Evolutionary conservation across 2,113 vertebrate species (phyloP).

Genomic region (Neolamprologus brichardi): DNA sequence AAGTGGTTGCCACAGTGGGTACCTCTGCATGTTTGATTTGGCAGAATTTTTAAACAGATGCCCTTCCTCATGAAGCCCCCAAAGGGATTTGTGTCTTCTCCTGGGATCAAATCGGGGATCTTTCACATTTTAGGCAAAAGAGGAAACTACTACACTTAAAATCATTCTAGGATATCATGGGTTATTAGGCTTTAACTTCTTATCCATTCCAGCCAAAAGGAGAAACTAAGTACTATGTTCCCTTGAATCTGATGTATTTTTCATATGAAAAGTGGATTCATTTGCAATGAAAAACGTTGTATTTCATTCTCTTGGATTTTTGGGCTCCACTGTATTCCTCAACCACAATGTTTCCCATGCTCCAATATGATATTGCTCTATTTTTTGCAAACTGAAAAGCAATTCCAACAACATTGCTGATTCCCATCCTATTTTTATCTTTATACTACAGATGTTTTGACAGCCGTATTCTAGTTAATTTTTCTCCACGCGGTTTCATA

Average conservation of each 20-base stretch:
- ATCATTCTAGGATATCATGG: background rate
- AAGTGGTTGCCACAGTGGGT: background rate
- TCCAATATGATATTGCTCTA: background rate
- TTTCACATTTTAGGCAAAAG: background rate
- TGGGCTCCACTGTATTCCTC: background rate
- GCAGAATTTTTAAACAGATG: background rate
- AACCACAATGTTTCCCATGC: background rate
- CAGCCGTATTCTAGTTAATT: constrained; percentile 1
- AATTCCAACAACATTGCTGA: background rate
- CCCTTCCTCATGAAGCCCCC: background rate
- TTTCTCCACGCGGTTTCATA: constrained; percentile 5
- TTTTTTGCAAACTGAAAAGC: background rate
- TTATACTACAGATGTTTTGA: background rate
- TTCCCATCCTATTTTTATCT: background rate
- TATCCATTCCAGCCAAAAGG: background rate
- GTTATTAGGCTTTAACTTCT: background rate
- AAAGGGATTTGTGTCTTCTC: background rate
- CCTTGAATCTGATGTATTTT: background rate
- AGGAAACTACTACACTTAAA: background rate
- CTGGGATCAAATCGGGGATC: background rate
- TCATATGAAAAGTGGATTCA: background rate
- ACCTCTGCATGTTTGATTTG: background rate
- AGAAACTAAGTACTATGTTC: background rate
- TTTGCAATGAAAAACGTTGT: background rate
- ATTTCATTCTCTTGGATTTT: background rate